Conservation (phyloP, 2,888 invertebrate species). For the Bimastos eiseni region DNA sequence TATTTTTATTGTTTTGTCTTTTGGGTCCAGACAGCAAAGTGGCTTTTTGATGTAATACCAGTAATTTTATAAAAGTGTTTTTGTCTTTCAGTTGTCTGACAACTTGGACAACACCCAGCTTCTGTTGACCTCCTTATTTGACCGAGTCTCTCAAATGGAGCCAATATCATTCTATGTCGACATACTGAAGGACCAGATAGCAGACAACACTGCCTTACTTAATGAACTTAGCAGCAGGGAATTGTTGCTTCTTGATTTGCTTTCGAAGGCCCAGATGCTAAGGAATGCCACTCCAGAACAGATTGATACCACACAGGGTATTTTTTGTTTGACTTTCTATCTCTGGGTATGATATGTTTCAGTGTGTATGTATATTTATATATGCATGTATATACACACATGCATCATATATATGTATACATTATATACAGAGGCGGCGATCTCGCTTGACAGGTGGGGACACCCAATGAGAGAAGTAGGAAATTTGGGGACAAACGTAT, state of each 20-base stretch:
- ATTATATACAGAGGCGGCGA: too few relatives aligned
- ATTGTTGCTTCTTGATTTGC: not conserved
- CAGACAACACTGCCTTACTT: slow-evolving; percentile 15
- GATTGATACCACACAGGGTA: not conserved
- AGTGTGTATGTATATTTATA: not conserved
- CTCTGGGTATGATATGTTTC: not conserved
- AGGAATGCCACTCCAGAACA: not conserved
- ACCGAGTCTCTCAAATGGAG: slow-evolving; percentile 20
- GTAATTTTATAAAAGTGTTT: too few relatives aligned
- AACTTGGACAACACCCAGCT: slow-evolving; percentile 23
- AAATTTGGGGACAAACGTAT: too few relatives aligned
- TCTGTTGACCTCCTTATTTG: slow-evolving; percentile 18
- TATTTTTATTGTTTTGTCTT: not conserved
- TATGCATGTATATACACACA: too few relatives aligned
- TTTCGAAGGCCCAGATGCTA: slow-evolving; percentile 10
- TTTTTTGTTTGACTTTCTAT: not conserved
- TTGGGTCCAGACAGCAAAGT: too few relatives aligned
- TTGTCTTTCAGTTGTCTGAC: slow-evolving; percentile 27
- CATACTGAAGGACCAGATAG: slow-evolving; percentile 22
- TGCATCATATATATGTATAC: too few relatives aligned
- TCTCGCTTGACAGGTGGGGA: too few relatives aligned
- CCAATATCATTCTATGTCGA: slow-evolving; percentile 32
- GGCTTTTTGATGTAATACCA: too few relatives aligned
- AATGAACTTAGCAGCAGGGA: slow-evolving; percentile 24
- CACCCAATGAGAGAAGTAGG: too few relatives aligned